Evolutionary conservation across 2,888 invertebrate species (phyloP).

Genomic region (Orthosia cruda): DNA sequence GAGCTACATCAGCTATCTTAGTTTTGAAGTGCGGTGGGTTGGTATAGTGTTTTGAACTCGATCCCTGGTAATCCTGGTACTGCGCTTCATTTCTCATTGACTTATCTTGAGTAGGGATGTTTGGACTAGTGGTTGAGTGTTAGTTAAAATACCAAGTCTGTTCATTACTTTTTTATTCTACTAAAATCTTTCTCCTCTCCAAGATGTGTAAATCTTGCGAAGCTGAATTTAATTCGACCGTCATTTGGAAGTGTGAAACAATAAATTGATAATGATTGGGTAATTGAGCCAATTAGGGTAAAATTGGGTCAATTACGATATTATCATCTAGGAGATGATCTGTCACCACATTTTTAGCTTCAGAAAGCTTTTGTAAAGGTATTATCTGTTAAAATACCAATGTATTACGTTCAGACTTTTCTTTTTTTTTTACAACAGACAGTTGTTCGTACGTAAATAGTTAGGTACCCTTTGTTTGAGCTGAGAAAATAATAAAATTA

Average conservation of each 20-base stretch:
- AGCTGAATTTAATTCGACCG: neutral
- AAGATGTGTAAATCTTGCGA: neutral
- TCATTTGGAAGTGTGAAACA: neutral
- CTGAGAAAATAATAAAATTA: neutral
- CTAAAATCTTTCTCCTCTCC: neutral
- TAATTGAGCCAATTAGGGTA: slow-evolving; percentile 6
- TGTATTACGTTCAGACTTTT: neutral
- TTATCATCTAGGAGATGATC: neutral
- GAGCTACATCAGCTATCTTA: no score
- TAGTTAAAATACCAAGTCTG: neutral
- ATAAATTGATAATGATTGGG: slow-evolving; percentile 8
- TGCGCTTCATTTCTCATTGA: neutral
- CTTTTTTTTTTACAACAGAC: neutral
- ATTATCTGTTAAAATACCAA: neutral
- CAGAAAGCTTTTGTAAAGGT: neutral
- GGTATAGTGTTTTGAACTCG: neutral
- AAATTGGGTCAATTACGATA: slow-evolving; percentile 15
- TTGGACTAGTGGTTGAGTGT: neutral
- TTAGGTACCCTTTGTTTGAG: neutral
- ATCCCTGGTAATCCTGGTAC: neutral
- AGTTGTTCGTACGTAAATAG: neutral
- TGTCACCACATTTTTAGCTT: neutral
- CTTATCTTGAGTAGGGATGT: neutral
- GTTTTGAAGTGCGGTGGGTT: no score
- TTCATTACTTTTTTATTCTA: neutral